Base-by-base conservation (phyloP, 1,140 invertebrate species). In the Drosophila kanapiae region DNA sequence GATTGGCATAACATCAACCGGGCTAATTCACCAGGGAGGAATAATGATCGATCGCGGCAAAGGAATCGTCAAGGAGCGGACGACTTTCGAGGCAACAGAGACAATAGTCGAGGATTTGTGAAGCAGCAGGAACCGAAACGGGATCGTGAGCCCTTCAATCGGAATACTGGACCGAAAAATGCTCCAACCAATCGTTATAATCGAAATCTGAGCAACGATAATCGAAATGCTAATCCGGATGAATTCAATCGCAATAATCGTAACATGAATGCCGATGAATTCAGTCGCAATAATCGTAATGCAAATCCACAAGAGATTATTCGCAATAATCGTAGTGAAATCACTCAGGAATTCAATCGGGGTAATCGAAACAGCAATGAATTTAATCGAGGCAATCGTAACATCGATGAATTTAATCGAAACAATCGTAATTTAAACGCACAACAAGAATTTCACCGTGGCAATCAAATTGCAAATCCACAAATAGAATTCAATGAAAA, bases 1-100 rank as follows among this genome's bases (percentile, higher is more conserved):
- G 64, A 88, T 54, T 88, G 84, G 84, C 71, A 75, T 59, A 49
- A 33, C 6, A 18, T 27, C n/a, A 53, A 27, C 11, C 42, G 37
- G 5, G 29, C 58, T 29, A 31, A 27, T 18, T 64, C 37, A 9
- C 37, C 47, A 3, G 18, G 3, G 11, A 9, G n/a, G 5, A 57
- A 42, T n/a, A 33, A 75, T 3, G 31, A 71, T 11, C 59, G 35
- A 47, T 75, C 60, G 14, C 49, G 40, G 3, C 29, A 35, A 18
- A 42, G 42, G 8, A 42, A 64, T 31, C 71, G 59, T 10, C 27
- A 37, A 11, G 48, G 10, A 7, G 27, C 27, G 5, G 37, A 27
- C 1, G 27, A 68, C 4, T 42, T 69, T 38, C 47, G n/a, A 29
- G 37, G 18, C 8, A 11, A 3, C 16, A 33, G 35, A 8, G n/a